Base-by-base conservation (phyloP, 2,113 vertebrate species). In the Sapayoa aenigma region DNA sequence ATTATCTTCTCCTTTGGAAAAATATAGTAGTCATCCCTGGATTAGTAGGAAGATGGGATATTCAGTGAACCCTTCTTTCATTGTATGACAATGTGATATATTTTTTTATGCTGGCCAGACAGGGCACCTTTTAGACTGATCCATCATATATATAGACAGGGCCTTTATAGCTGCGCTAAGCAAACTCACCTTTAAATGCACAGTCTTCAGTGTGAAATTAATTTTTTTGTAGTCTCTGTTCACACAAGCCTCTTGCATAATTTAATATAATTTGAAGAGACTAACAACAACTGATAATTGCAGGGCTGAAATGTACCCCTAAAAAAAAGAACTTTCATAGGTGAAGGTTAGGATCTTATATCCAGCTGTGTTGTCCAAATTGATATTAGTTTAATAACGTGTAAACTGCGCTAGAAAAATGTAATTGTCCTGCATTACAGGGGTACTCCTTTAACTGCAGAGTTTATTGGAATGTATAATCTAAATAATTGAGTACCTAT, bases 381-480 rank as follows among this genome's bases (percentile, higher is more conserved):
- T 97, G 94, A 97, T 97, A 97, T 98, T 97, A 97, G 95, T 97
- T 98, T 98, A 98, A 98, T 98, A 98, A 98, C 93, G 95, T 98
- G 95, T 98, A 98, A 98, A 98, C 97, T 97, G 95, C 96, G 93
- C 91, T 96, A 95, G 96, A 96, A 97, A 96, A 98, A 97, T 98
- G 97, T 98, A 98, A 98, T 98, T 98, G 97, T 98, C 97, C 97
- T 98, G 94, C 72, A 98, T 98, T 98, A 98, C 97, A 98, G 97
- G 96, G 83, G 91, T 97, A 96, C 84, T 97, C 96, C 97, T 98
- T 97, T 95, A 94, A 96, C 95, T 92, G 90, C 95, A 97, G 83
- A 96, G 95, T 98, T 98, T 98, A 98, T 98, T 98, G 96, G 98
- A 97, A 98, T 91, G 98, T 97, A 97, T 98, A 98, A 98, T 98